A percentile compares a stretch with the other conserved stretches of the same genome.
Evolutionary conservation across 2,888 invertebrate species (phyloP).

Genomic region (Stenchaetothrips biformis): DNA sequence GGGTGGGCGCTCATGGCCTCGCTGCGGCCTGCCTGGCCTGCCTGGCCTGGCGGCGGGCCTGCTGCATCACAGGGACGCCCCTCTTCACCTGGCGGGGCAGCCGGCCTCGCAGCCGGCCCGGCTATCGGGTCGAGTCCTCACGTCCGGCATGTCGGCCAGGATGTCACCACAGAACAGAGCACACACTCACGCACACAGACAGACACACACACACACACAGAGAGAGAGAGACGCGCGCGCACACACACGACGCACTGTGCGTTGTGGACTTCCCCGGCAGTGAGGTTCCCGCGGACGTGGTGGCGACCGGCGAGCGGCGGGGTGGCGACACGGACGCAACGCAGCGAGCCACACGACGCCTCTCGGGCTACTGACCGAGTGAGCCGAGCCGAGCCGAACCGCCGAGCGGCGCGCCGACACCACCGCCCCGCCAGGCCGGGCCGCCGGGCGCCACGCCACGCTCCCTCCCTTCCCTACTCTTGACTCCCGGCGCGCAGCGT

Average conservation of each 20-base stretch:
- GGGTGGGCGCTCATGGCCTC: conserved; percentile 11
- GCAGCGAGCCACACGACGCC: neutral
- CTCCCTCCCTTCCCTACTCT: neutral
- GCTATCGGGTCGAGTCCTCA: neutral
- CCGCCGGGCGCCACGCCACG: neutral
- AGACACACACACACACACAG: no score
- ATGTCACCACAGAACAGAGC: no score
- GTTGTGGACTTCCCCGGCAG: neutral
- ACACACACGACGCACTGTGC: no score
- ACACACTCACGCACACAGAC: no score
- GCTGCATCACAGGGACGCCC: neutral
- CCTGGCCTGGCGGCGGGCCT: neutral
- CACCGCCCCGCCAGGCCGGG: neutral
- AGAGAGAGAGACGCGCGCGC: no score
- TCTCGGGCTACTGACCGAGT: conserved; percentile 15
- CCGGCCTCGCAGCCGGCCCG: neutral
- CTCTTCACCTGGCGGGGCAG: neutral
- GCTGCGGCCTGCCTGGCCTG: no score
- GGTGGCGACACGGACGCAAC: neutral
- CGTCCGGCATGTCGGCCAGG: neutral
- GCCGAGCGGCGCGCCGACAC: neutral
- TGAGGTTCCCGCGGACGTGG: neutral
- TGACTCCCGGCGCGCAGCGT: neutral
- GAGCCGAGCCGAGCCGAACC: neutral
- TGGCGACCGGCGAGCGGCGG: neutral